These are phyloP conservation scores for Ricordea florida DNA, from an alignment of 92 coral and sea anemone genomes.

Conservation along the genomic window DNA sequence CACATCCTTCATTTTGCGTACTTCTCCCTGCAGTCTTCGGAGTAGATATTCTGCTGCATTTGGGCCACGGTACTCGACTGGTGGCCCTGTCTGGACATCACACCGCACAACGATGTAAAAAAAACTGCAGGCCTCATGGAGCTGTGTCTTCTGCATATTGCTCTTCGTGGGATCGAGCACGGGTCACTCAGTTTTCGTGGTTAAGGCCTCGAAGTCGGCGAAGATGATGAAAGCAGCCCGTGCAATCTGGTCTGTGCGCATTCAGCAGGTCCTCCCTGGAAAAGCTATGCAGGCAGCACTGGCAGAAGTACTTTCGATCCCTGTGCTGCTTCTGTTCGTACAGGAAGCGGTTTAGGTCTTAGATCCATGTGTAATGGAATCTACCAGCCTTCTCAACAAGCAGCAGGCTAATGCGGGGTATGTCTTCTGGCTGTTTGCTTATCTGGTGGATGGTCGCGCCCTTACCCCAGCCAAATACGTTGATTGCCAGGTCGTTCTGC, in stretches of 20 bases:
- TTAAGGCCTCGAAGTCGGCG: slow-evolving; percentile 38
- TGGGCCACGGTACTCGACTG: not conserved
- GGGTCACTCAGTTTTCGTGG: not conserved
- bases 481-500: slow-evolving; percentile 9
- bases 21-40: not conserved
- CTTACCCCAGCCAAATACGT: slow-evolving; percentile 30
- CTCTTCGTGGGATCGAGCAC: not conserved
- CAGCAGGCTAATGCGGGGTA: slow-evolving; percentile 22
- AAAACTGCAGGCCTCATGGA: not conserved
- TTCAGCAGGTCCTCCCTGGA: not conserved
- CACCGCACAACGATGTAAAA: slow-evolving; percentile 1
- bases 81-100: too few species aligned
- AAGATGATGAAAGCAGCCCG: too few species aligned
- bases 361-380: slow-evolving; percentile 20
- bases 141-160: not conserved
- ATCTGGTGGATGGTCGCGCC: not conserved
- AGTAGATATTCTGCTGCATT: not conserved
- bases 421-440: slow-evolving; percentile 2
- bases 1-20: not conserved
- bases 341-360: slow-evolving; percentile 2
- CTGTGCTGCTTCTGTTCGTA: not conserved
- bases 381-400: slow-evolving; percentile 12
- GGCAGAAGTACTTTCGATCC: not conserved
- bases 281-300: not conserved
- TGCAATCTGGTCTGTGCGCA: not conserved